Evolutionary conservation across 2,888 invertebrate species (phyloP).

Genomic region (Merodon equestris): DNA sequence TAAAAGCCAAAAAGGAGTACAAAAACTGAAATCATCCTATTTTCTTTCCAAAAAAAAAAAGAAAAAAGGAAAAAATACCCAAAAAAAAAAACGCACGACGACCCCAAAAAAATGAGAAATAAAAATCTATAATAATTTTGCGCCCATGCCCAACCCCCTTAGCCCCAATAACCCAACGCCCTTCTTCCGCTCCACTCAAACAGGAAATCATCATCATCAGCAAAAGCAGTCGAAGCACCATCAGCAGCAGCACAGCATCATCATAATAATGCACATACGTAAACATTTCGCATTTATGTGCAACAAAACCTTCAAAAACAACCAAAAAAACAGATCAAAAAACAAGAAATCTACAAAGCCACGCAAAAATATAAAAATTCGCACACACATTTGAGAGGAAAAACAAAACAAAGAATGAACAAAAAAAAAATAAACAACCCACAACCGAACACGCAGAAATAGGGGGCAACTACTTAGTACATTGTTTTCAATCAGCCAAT

Average conservation of each 20-base stretch:
- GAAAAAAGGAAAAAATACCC: too few species aligned
- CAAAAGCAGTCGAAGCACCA: conserved; percentile 3
- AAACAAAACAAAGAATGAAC: conserved; percentile 33
- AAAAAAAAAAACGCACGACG: conserved; percentile 32
- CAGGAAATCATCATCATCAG: conserved; percentile 30
- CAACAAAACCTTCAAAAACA: conserved; percentile 67
- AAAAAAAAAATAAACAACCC: conserved; percentile 63
- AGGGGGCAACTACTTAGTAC: conserved; percentile 75
- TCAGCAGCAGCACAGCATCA: conserved; percentile 51
- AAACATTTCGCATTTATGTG: conserved; percentile 75
- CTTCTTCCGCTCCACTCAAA: not conserved
- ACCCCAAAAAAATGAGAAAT: conserved; percentile 54
- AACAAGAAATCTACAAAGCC: conserved; percentile 44
- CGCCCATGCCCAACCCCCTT: conserved; percentile 38
- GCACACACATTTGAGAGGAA: conserved; percentile 63
- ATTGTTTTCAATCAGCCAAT: conserved; percentile 78
- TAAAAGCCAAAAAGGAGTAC: conserved; percentile 56
- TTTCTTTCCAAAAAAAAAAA: conserved; percentile 64
- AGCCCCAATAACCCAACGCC: conserved; percentile 9
- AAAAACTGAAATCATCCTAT: conserved; percentile 54
- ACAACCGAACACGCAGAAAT: conserved; percentile 72
- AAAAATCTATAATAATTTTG: conserved; percentile 62
- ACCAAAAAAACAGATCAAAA: conserved; percentile 54
- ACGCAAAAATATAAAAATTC: conserved; percentile 70
- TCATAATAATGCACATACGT: conserved; percentile 75